Base-by-base conservation (phyloP, 1,140 invertebrate species). In the Aphelinus certus region DNA sequence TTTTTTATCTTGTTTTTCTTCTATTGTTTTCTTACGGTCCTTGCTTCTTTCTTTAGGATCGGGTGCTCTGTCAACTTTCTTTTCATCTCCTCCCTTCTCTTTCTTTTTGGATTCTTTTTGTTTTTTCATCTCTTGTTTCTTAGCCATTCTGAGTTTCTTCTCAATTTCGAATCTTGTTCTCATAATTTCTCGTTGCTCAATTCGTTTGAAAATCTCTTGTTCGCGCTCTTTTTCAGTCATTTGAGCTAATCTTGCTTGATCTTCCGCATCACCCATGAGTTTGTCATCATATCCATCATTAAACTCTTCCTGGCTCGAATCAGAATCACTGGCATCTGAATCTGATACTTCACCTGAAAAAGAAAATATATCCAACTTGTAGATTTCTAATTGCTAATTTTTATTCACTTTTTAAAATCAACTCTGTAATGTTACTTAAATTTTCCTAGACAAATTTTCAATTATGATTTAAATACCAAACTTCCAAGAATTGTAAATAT, bases 151-250 rank as follows among this genome's bases (percentile, higher is more conserved):
- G 5, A 99, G 85, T 84, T 99, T 99, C 75, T 97, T 94, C 82
- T 99, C 96, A 71, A 99, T 99, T 86, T 98, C 97, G 92, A 98
- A 98, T 83, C 97, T 94, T 3, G 95, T 98, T 84, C 96, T 96
- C 90, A 98, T 93, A 0, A 95, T 91, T 88, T 98, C 96, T 81
- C 97, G 89, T 83, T 96, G 93, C 86, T 99, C 97, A 65, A 97
- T 96, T 69, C 97, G 91, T 84, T 98, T 98, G 84, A 96, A 99
- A 80, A 99, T 94, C 88, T 98, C 97, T 79, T 98, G 96, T 88
- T 99, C 97, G 74, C 97, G 89, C 85, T 99, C 97, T 83, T 97
- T 98, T 83, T 99, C 97, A 0, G 97, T 98, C 92, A 99, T 95
- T 77, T 94, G 92, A 7, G 95, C 95, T 2, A 99, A 87, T 1